phyloP scores from a whole-genome alignment of 2,797 vertebrate genomes.

The Sebastes hubbsi region DNA sequence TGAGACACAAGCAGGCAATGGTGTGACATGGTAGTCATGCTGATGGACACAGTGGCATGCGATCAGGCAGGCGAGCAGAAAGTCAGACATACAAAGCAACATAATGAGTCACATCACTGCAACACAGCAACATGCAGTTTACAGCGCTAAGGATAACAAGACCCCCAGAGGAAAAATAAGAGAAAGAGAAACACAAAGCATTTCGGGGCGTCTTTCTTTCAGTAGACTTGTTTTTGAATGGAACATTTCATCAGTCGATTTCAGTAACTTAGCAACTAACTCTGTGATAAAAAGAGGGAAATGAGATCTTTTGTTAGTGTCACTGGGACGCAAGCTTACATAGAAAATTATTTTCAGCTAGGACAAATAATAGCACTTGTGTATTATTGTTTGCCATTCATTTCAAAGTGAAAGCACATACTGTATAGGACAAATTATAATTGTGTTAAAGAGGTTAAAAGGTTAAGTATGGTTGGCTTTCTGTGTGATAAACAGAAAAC shows the following conservation, averaged over 20 bases:
- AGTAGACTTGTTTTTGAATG: slow-evolving; percentile 19
- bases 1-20: background rate
- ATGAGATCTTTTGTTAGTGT: slow-evolving; percentile 39
- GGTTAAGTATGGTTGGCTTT: no score
- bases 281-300: slow-evolving; percentile 15
- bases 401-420: background rate
- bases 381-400: background rate
- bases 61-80: background rate
- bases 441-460: background rate
- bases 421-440: background rate
- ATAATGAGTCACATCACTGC: slow-evolving; percentile 1
- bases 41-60: background rate
- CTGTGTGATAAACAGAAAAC: no score
- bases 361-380: background rate
- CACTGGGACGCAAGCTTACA: background rate
- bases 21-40: background rate
- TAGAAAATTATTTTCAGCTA: slow-evolving; percentile 9
- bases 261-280: slow-evolving; percentile 65
- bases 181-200: slow-evolving; percentile 21
- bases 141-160: background rate
- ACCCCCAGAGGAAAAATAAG: background rate
- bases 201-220: slow-evolving; percentile 10
- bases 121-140: background rate
- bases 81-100: background rate
- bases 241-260: slow-evolving; percentile 33